phyloP scores from a whole-genome alignment of 2,797 vertebrate species.

The Gymnodraco acuticeps region DNA sequence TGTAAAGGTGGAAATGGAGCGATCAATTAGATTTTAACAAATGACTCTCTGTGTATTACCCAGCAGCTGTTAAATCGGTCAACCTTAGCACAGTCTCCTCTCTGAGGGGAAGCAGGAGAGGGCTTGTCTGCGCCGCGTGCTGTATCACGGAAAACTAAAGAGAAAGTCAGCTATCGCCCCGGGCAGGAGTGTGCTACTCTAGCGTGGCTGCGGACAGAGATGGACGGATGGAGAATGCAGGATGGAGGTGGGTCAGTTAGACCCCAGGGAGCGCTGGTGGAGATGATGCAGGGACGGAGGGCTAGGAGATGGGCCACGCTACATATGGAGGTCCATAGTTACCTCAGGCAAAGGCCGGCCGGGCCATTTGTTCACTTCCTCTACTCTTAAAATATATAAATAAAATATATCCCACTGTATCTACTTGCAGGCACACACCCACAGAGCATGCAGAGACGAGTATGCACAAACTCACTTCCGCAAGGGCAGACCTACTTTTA shows the following conservation, averaged over 20 bases:
- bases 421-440: constrained; percentile 30
- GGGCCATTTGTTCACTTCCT: constrained; percentile 69
- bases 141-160: constrained; percentile 80
- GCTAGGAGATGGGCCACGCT: constrained; percentile 64
- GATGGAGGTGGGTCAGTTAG: constrained; percentile 75
- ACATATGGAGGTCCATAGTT: constrained; percentile 78
- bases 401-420: constrained; percentile 51
- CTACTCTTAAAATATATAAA: constrained; percentile 56
- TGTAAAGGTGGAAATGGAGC: constrained; percentile 82
- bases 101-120: constrained; percentile 69
- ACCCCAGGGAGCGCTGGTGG: constrained; percentile 71
- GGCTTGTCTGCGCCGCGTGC: constrained; percentile 70
- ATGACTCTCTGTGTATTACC: constrained; percentile 85
- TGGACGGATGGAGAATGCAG: constrained; percentile 63
- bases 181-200: constrained; percentile 59
- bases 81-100: constrained; percentile 72
- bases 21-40: constrained; percentile 89
- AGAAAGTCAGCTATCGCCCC: constrained; percentile 87
- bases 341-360: constrained; percentile 79
- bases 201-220: constrained; percentile 69
- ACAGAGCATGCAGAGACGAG: constrained; percentile 30
- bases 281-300: constrained; percentile 73
- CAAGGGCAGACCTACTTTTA: constrained; percentile 66
- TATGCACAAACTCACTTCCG: constrained; percentile 43
- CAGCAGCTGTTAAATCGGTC: constrained; percentile 86